Evolutionary conservation across 2,113 vertebrate species (phyloP).

Genomic region (Malurus cyaneus): DNA sequence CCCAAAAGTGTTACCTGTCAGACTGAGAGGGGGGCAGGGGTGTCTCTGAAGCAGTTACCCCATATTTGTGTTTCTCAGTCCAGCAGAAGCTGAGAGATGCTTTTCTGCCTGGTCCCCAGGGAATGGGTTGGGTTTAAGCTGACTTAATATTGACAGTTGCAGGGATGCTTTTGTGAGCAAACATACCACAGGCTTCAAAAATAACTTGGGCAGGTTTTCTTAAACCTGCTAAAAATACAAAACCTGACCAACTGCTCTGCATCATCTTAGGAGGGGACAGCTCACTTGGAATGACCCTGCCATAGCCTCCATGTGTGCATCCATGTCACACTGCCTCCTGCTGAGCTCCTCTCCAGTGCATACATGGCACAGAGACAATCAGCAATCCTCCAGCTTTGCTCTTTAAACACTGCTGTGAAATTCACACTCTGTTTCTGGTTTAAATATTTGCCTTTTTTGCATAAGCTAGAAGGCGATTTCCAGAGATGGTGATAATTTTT

Average conservation of each 20-base stretch:
- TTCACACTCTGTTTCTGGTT: constrained; percentile 20
- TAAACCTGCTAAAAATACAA: constrained; percentile 16
- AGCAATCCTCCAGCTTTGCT: neutral
- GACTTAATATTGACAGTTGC: neutral
- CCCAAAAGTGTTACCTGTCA: no score
- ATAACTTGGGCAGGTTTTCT: constrained; percentile 16
- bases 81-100: neutral
- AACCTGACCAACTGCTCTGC: neutral
- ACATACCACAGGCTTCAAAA: constrained; percentile 4
- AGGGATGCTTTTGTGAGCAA: neutral
- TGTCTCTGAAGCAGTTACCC: neutral
- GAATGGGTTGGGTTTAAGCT: neutral
- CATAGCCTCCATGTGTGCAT: rapidly evolving
- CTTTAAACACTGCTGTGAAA: constrained; percentile 44
- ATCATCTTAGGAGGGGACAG: neutral
- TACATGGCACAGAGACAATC: neutral
- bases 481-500: constrained; percentile 42
- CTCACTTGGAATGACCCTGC: neutral
- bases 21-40: neutral
- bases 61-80: rapidly evolving
- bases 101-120: neutral
- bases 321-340: neutral
- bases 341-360: neutral
- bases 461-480: constrained; percentile 40
- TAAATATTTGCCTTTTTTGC: constrained; percentile 42